Percentiles rank a stretch among this genome's conserved stretches.
Conservation (phyloP, 2,888 invertebrate genomes). For the Melanophora roralis region DNA sequence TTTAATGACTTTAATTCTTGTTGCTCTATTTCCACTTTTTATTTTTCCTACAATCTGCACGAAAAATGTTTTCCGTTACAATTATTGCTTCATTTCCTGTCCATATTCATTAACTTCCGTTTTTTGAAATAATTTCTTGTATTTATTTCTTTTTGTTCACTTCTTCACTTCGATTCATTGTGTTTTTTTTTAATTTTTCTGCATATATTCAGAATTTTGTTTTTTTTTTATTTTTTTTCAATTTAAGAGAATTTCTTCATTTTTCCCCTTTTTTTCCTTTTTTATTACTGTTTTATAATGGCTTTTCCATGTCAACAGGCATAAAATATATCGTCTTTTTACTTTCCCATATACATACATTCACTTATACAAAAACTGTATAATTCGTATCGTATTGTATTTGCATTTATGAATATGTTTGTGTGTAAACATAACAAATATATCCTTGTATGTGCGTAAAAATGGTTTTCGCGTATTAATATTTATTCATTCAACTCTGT, state of each 20-base stretch:
- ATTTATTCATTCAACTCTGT: conserved; percentile 20
- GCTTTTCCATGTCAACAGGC: conserved; percentile 61
- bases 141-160: conserved; percentile 33
- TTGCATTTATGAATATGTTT: neutral
- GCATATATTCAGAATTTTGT: conserved; percentile 16
- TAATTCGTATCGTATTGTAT: conserved; percentile 10
- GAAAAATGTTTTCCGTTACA: conserved; percentile 59
- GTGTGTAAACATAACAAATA: no score
- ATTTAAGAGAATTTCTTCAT: conserved; percentile 27
- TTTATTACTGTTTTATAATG: conserved; percentile 61
- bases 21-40: neutral
- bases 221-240: conserved; percentile 29
- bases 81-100: conserved; percentile 62
- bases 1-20: conserved; percentile 44
- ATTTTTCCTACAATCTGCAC: conserved; percentile 12
- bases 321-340: conserved; percentile 58
- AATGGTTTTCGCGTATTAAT: conserved; percentile 13
- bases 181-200: conserved; percentile 1
- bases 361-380: neutral
- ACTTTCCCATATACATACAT: neutral
- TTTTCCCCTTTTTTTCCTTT: conserved; percentile 43
- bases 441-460: neutral
- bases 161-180: conserved; percentile 2
- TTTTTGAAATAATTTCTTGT: conserved; percentile 55
- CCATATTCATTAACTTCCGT: conserved; percentile 61